Conservation (phyloP, 1,140 invertebrate genomes). For the Cydia splendana region DNA sequence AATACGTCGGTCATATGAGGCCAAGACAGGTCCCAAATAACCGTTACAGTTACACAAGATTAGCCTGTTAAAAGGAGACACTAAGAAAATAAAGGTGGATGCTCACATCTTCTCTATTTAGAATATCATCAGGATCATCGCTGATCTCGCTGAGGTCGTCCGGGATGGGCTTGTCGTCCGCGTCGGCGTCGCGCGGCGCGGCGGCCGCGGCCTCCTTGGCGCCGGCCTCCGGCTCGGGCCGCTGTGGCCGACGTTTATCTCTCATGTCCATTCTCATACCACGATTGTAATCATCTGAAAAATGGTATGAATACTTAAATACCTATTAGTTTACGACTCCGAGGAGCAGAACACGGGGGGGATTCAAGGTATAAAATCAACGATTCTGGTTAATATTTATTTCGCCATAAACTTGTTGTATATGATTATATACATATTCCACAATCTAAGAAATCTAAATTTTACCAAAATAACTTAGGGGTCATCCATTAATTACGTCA, state of each 20-base stretch:
- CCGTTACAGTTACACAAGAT: constrained; percentile 15
- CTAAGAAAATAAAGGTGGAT: constrained; percentile 29
- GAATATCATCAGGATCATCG: constrained; percentile 92
- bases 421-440: no score
- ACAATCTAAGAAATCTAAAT: no score
- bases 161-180: constrained; percentile 81
- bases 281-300: constrained; percentile 67
- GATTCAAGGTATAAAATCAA: no score
- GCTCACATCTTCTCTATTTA: constrained; percentile 87
- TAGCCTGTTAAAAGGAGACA: no score
- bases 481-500: no score
- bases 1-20: no score
- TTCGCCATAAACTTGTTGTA: no score
- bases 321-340: background rate
- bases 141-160: constrained; percentile 92
- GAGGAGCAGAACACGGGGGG: no score
- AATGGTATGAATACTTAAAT: background rate
- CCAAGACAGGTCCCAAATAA: no score
- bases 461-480: no score
- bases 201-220: constrained; percentile 62
- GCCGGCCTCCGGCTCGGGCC: constrained; percentile 55
- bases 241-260: constrained; percentile 55
- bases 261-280: constrained; percentile 65
- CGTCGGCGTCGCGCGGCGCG: constrained; percentile 71
- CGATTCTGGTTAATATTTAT: no score